Evolutionary conservation across 2,888 invertebrate genomes (phyloP), one percentile per base, ranked within the genome.

Genomic region (Gastracanthus pulcherrimus): DNA sequence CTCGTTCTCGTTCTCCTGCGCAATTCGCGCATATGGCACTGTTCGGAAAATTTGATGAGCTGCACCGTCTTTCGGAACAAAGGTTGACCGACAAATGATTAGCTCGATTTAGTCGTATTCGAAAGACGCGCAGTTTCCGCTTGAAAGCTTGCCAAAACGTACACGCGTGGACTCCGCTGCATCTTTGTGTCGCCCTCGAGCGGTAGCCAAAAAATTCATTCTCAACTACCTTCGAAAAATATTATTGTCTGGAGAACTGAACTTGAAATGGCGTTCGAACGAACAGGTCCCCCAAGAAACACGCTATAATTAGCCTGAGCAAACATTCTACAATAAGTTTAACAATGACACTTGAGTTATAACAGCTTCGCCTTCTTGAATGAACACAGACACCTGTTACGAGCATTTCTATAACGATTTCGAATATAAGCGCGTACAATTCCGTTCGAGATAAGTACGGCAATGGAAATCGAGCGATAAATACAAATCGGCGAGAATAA

Each of bases 121-220:
- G 13, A n/a, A n/a, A n/a, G 36, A 55, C 11, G 62, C 74, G 62
- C 48, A 62, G 74, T 64, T 62, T 58, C 64, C 48, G 34, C 29
- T 74, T 74, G 74, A 74, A 26, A 64, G 23, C 5, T 34, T 64
- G 74, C 74, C 74, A 74, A 74, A 71, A 7, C 16, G 16, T 31
- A 51, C 31, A 16, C 6, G 13, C 23, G 19, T 51, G 36, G 23
- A 48, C 11, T 2, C 2, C 0, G 19, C 31, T 1, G 34, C 19
- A 36, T 16, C 64, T 64, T 31, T 34, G 34, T 34, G 34, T 16
- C 23, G 26, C 5, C 62, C 16, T 62, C 34, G 9, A 9, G 19
- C 7, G 34, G 4, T 9, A 38, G 34, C 55, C 26, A 55, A 55
- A n/a, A n/a, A 55, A 23, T 55, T 55, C 23, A 2, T 11, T 23